phyloP scores from a whole-genome alignment of 2,888 invertebrate genomes.

The Thecocarcelia acutangulata region DNA sequence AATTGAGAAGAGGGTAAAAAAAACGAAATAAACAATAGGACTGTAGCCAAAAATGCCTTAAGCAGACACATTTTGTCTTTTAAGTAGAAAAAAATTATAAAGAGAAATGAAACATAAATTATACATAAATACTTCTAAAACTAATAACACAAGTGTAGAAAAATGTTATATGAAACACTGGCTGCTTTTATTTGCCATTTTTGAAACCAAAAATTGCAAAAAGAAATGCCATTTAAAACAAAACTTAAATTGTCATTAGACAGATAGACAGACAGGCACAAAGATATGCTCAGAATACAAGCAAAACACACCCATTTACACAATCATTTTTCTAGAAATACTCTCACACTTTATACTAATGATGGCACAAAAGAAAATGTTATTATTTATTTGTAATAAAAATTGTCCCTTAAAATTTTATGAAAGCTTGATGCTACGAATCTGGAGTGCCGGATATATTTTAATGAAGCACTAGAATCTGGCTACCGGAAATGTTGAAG shows the following conservation, averaged over 20 bases:
- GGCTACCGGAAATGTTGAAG: no score
- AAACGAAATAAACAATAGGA: conserved; percentile 52
- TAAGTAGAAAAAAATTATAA: conserved; percentile 20
- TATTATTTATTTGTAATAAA: no score
- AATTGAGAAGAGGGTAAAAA: conserved; percentile 15
- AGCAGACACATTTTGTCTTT: conserved; percentile 59
- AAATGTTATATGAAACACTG: background rate
- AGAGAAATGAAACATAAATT: background rate
- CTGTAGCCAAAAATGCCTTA: conserved; percentile 62
- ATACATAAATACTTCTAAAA: background rate
- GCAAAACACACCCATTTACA: background rate
- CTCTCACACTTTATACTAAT: background rate
- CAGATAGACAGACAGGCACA: background rate
- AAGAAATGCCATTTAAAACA: conserved; percentile 49
- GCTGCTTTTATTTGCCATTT: conserved; percentile 23
- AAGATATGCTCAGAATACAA: background rate
- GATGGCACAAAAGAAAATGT: no score
- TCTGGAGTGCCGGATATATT: no score
- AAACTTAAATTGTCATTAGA: conserved; percentile 56
- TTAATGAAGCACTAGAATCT: no score
- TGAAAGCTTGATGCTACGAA: no score
- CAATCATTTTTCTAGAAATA: background rate
- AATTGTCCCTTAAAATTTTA: no score
- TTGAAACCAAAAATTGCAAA: conserved; percentile 15
- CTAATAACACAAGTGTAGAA: background rate